Conservation (phyloP, 2,888 invertebrate genomes). For the Metellina segmentata region DNA sequence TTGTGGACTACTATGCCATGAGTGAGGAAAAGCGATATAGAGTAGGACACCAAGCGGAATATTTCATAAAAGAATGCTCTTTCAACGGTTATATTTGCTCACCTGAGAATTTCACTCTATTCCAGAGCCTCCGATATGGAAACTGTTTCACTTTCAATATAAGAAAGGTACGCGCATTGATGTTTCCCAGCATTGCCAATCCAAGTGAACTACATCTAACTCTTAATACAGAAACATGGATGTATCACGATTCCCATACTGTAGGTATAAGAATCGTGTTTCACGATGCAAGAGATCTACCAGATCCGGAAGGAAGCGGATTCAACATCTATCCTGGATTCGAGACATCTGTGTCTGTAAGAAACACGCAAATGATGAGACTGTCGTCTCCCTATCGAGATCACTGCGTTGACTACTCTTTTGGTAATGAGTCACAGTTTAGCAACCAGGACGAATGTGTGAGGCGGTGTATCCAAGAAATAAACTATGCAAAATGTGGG, state of each 20-base stretch:
- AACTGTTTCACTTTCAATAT: constrained; percentile 57
- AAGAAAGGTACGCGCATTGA: background rate
- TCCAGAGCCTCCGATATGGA: constrained; percentile 41
- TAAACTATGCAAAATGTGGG: constrained; percentile 8
- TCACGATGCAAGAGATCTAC: constrained; percentile 21
- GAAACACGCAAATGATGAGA: background rate
- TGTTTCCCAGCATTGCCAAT: background rate
- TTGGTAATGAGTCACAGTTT: background rate
- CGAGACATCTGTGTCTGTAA: constrained; percentile 9
- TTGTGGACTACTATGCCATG: background rate
- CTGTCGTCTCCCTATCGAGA: constrained; percentile 9
- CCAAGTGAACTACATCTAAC: background rate
- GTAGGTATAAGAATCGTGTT: constrained; percentile 29
- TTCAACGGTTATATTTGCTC: background rate
- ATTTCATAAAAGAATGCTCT: constrained; percentile 19
- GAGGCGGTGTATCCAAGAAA: constrained; percentile 14
- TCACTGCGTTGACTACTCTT: background rate
- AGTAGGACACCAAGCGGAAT: background rate
- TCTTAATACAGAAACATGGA: background rate
- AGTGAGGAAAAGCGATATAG: background rate
- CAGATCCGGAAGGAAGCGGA: constrained; percentile 26
- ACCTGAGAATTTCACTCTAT: background rate
- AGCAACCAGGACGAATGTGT: constrained; percentile 10
- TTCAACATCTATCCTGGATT: constrained; percentile 28
- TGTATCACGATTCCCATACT: background rate